Evolutionary conservation across 64 coral and sea anemone species (phyloP).

Genomic region (Porites lutea): DNA sequence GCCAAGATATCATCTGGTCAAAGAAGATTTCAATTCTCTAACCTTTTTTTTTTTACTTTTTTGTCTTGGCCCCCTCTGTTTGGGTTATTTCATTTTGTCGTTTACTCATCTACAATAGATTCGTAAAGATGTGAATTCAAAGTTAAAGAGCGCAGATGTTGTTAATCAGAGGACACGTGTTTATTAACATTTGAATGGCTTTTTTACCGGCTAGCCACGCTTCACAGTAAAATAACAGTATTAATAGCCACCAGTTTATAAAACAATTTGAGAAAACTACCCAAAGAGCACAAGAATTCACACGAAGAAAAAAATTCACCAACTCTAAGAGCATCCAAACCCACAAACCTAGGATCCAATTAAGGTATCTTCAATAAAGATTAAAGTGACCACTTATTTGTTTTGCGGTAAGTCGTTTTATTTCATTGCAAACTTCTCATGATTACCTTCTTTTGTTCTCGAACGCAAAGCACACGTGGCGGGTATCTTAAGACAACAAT

Average conservation of each 20-base stretch:
- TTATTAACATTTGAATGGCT: constrained; percentile 50
- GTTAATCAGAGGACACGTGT: constrained; percentile 35
- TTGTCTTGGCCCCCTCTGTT: no score
- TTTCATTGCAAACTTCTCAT: constrained; percentile 6
- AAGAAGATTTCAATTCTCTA: no score
- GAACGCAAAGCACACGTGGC: constrained; percentile 33
- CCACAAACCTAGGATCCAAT: background rate
- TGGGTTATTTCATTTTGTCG: background rate
- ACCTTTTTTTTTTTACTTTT: no score
- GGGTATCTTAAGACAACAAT: constrained; percentile 5
- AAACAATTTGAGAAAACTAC: background rate
- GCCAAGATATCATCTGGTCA: no score
- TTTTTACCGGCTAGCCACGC: background rate
- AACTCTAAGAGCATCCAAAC: background rate
- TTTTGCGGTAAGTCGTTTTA: constrained; percentile 35
- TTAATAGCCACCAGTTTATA: background rate
- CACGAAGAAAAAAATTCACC: background rate
- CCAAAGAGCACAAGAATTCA: background rate
- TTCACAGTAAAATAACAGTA: background rate
- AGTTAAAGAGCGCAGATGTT: constrained; percentile 32
- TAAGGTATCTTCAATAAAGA: background rate
- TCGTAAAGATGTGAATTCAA: constrained; percentile 17
- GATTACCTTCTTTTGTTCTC: constrained; percentile 24
- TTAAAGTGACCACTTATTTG: constrained; percentile 7
- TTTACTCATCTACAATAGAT: background rate